These are phyloP conservation scores for Microtus richardsoni DNA, from an alignment of 2,113 vertebrate species.

Conservation along the genomic window DNA sequence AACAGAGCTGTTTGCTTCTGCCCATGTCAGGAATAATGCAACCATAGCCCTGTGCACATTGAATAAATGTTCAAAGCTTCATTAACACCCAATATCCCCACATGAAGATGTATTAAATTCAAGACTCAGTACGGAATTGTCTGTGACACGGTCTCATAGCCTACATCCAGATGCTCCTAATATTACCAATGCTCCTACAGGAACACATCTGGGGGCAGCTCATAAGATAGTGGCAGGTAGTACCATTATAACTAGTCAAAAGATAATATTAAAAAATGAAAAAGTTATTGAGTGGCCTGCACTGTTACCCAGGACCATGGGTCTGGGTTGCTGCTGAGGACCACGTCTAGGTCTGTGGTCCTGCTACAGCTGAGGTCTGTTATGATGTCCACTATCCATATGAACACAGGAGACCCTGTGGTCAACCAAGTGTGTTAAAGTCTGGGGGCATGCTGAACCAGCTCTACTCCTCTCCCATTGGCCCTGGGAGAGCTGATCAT, in stretches of 20 bases:
- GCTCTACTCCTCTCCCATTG: not conserved
- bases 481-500: not conserved
- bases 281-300: not conserved
- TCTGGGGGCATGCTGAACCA: not conserved
- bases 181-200: not conserved
- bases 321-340: not conserved
- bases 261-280: not conserved
- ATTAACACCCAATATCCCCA: not conserved
- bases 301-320: not conserved
- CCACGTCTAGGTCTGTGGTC: not conserved
- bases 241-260: not conserved
- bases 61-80: slow-evolving; percentile 34
- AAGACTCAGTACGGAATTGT: not conserved
- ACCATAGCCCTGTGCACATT: not conserved
- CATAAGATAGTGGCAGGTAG: not conserved
- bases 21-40: slow-evolving; percentile 40
- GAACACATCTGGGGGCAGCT: not conserved
- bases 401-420: not conserved
- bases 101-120: slow-evolving; percentile 1
- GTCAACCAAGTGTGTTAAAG: not conserved
- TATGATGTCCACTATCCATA: not conserved
- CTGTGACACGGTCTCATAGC: not conserved
- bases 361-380: not conserved
- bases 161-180: not conserved
- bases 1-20: slow-evolving; percentile 10